Evolutionary conservation across 2,888 invertebrate species (phyloP), one percentile per base, ranked within the genome.

Genomic region (Drosophila austrosaltans): DNA sequence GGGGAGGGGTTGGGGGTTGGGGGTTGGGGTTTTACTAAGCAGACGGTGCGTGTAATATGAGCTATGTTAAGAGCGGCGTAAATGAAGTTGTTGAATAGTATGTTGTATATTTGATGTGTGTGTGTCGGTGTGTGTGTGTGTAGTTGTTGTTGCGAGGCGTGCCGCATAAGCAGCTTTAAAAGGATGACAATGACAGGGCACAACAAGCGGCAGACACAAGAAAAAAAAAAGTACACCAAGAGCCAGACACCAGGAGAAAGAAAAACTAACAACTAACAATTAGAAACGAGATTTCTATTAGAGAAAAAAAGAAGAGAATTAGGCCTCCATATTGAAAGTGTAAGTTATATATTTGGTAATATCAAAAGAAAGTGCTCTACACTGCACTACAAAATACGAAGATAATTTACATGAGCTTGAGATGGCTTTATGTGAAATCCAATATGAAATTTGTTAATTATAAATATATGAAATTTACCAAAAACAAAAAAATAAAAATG

Each of bases 11-110:
- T 30, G 1, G 8, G 39, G 64, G 39, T 20, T n/a, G n/a, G 53
- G 57, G 53, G n/a, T 42, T 28, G 16, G 54, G 53, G 28, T 59
- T 36, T 20, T 57, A 56, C 60, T 20, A 60, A 59, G 66, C 63
- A 70, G 65, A 76, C 76, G 73, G 59, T 81, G 87, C 82, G 75
- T 81, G 89, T 87, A 85, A 85, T 85, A 84, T 84, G 89, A 85
- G 89, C 72, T 71, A 72, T 69, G 72, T 66, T 66, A 69, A 68
- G 70, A 63, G 85, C 62, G 66, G 70, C 62, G 72, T 75, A 78
- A 83, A 83, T 83, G 79, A 83, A 83, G 88, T 81, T 77, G 87
- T 86, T 77, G 63, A 44, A 69, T 70, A 39, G 32, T 53, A 36
- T 53, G 48, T 39, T 64, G 10, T 48, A 48, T 48, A 48, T 48